Evolutionary conservation across 2,113 vertebrate species (phyloP), one percentile per base, ranked within the genome.

Genomic region (Heterochromis multidens): DNA sequence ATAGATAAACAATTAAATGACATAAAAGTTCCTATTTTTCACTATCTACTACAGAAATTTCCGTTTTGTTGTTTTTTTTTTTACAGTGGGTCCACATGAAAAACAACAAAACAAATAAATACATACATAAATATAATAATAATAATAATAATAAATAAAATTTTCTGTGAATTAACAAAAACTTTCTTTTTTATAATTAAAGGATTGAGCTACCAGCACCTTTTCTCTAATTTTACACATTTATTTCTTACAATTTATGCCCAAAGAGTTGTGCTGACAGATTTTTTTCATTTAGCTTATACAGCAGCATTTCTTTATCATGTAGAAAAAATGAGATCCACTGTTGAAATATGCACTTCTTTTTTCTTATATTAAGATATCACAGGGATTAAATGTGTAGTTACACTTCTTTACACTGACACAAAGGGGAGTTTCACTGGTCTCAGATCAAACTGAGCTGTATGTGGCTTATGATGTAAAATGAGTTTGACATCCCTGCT

Each of bases 401-500:
- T 6, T 37, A 37, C 4, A 37, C 37, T 40, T 40, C 9, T 40
- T 40, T 40, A 40, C 9, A 40, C 37, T 10, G 31, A 6, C 31
- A 33, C 6, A 33, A 33, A 33, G 31, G 31, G 3, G 37, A 40
- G 9, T 63, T 25, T 65, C 33, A 63, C 61, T 63, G n/a, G n/a
- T n/a, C n/a, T 37, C 33, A 37, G 33, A 23, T 37, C 21, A 63
- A 63, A 63, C 61, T 37, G 11, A 63, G 6, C 61, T 63, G 61
- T 14, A 23, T 14, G 33, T 63, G 61, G 37, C 33, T 29, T 21
- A 63, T 14, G 61, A 37, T 63, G 21, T 37, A 5, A 63, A 63
- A 63, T 37, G 33, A 23, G 21, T 63, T 11, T 8, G 21, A 0
- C 11, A 0, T 5, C 21, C 33, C 61, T 63, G 61, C 61, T 63